Base-by-base conservation (phyloP, 1,140 invertebrate species). In the Oncopodura yosiiana region DNA sequence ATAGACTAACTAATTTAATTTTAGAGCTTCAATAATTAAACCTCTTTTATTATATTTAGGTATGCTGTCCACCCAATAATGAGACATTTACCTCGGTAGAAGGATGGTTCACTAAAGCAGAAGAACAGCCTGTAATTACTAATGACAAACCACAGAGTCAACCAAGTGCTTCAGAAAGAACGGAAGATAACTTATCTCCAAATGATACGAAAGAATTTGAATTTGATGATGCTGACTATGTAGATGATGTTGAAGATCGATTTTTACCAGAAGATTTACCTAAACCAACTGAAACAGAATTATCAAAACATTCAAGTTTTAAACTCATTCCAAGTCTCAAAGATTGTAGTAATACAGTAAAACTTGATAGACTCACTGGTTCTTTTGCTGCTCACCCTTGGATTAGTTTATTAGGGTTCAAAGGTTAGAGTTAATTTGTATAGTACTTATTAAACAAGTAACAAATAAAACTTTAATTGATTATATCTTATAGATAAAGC, bases 21-120 rank as follows among this genome's bases (percentile, higher is more conserved):
- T n/a, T n/a, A n/a, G n/a, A n/a, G n/a, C n/a, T n/a, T n/a, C n/a
- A n/a, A n/a, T n/a, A n/a, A n/a, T n/a, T n/a, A n/a, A n/a, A n/a
- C n/a, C n/a, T n/a, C n/a, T n/a, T n/a, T n/a, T n/a, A n/a, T 34
- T 19, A n/a, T 29, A 30, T 23, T 1, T 21, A 42, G 29, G 21
- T 45, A 6, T 45, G 41, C 29, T 53, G 23, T 36, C 19, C 30
- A n/a, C n/a, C n/a, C n/a, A n/a, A n/a, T n/a, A n/a, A n/a, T n/a
- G n/a, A n/a, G n/a, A n/a, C n/a, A n/a, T n/a, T n/a, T n/a, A n/a
- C n/a, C n/a, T n/a, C n/a, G n/a, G n/a, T n/a, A n/a, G n/a, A 44
- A 53, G 36, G 16, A 36, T 53, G 6, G 9, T 37, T 16, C 24
- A 3, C 4, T 14, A 44, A 19, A 32, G 19, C 16, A 37, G 19